These are phyloP conservation scores for Noctilio leporinus DNA, from an alignment of 2,113 vertebrate species.

Conservation along the genomic window DNA sequence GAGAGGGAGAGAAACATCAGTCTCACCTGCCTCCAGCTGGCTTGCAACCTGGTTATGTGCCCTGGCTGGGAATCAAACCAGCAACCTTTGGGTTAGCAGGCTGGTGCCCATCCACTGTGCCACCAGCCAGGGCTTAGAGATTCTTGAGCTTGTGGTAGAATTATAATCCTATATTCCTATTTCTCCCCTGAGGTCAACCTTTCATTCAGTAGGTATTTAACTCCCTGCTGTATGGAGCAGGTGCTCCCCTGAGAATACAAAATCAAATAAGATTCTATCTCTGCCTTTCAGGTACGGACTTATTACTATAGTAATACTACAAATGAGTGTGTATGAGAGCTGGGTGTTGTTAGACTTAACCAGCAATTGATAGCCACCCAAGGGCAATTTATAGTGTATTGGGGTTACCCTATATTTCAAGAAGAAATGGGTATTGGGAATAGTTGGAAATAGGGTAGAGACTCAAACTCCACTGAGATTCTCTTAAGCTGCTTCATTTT, in stretches of 20 bases:
- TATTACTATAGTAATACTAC: neutral
- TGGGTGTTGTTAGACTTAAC: neutral
- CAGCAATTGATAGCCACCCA: neutral
- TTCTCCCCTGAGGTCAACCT: neutral
- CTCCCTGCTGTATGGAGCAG: neutral
- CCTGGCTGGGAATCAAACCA: too few relatives aligned
- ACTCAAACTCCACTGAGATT: neutral
- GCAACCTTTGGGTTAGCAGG: too few relatives aligned
- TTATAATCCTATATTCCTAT: neutral
- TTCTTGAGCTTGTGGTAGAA: neutral
- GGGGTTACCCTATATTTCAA: neutral
- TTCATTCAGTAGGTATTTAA: neutral
- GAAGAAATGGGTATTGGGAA: neutral
- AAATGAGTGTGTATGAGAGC: neutral
- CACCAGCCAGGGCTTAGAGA: too few relatives aligned
- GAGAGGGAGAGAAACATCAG: too few relatives aligned
- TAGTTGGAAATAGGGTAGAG: neutral
- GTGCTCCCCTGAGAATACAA: neutral
- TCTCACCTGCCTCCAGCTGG: too few relatives aligned
- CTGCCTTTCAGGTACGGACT: neutral
- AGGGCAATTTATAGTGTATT: neutral
- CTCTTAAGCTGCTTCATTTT: neutral
- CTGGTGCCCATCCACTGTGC: too few relatives aligned
- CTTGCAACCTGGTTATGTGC: too few relatives aligned
- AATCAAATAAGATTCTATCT: neutral